phyloP scores from a whole-genome alignment of 2,888 invertebrate genomes.

The Eurytoma adleriae region DNA sequence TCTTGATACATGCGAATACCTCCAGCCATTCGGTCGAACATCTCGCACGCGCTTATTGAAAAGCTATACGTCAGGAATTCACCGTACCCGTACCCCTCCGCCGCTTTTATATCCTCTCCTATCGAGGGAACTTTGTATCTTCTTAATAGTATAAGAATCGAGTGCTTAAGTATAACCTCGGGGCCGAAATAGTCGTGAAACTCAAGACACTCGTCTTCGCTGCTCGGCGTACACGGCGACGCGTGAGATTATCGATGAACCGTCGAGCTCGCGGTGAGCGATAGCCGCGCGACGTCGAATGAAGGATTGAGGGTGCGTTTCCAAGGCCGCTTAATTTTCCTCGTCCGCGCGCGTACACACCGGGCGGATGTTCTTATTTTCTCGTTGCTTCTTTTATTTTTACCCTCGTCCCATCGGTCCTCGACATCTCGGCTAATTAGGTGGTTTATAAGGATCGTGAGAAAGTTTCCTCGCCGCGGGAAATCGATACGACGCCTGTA shows the following conservation, averaged over 20 bases:
- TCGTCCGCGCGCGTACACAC: neutral
- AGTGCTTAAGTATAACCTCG: slow-evolving; percentile 1
- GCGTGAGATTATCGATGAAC: slow-evolving; percentile 61
- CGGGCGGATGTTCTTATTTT: neutral
- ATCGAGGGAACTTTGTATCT: neutral
- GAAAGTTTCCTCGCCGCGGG: slow-evolving; percentile 26
- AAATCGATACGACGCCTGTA: slow-evolving; percentile 5
- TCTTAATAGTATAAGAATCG: neutral
- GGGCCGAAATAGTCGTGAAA: slow-evolving; percentile 20
- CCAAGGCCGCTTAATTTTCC: slow-evolving; percentile 23
- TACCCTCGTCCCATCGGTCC: neutral
- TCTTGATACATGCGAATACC: slow-evolving; percentile 4
- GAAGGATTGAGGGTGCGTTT: slow-evolving; percentile 36
- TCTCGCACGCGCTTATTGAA: neutral
- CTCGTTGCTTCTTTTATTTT: neutral
- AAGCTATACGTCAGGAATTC: neutral
- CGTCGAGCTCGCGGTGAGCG: slow-evolving; percentile 52
- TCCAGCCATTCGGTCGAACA: neutral
- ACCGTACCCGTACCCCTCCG: neutral
- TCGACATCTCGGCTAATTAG: slow-evolving; percentile 18
- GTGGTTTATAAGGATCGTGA: slow-evolving; percentile 10
- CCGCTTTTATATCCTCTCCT: neutral
- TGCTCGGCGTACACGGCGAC: neutral
- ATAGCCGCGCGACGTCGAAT: slow-evolving; percentile 10
- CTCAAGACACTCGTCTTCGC: too few species aligned